Evolutionary conservation across 1,140 invertebrate species (phyloP), one percentile per base, ranked within the genome.

Genomic region (Armadillidium nasatum): DNA sequence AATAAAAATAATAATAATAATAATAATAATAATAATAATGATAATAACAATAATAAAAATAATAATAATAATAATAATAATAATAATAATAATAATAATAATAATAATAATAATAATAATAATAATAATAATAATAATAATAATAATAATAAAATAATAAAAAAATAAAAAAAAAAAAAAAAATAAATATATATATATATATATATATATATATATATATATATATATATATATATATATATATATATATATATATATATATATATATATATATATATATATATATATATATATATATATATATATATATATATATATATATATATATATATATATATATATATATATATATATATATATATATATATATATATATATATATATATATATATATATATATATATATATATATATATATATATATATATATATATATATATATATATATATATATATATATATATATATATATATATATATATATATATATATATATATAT

Each of bases 391-490:
- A 71, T 33, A 71, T 33, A 71, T 33, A 71, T 33, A 23, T 71
- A 71, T 71, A 71, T 71, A 71, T 71, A 44, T 71, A 71, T 71
- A 71, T 71, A 44, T 71, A 44, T 71, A 71, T 44, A 13, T 71
- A 71, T 71, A 71, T 71, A 71, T 71, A 71, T 71, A 71, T 71
- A 71, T 71, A 71, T 71, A 71, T 71, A 71, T 71, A 44, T 71
- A 71, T 66, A 66, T 66, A 66, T 66, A 10, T 10, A 66, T 66
- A 9, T 9, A 11, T 66, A 66, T 66, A 0, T 66, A 23, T 68
- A 23, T 68, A 23, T 68, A 23, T 68, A 23, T 68, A 23, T 68
- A 23, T 68, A 23, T 68, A 23, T 68, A 11, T 68, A 19, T 68
- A 19, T 68, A 19, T 68, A 3, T 66, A 66, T 66, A 66, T 66